A percentile compares a stretch with the other conserved stretches of the same genome.
Evolutionary conservation across 2,113 vertebrate species (phyloP).

Genomic region (Calypte anna): DNA sequence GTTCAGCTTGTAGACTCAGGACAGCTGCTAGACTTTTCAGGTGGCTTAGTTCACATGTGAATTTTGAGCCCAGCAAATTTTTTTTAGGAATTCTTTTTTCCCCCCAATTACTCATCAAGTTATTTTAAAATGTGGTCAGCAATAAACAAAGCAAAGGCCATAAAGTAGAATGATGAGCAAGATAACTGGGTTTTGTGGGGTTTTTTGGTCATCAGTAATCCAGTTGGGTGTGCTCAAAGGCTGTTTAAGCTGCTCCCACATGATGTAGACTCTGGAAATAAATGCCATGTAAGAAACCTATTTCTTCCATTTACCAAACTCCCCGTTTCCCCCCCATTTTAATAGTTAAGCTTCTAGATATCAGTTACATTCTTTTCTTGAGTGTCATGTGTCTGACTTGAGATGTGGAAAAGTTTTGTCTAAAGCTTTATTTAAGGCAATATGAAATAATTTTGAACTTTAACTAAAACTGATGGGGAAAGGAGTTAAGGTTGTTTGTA

Average conservation of each 20-base stretch:
- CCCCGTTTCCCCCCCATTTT: neutral
- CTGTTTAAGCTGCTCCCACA: neutral
- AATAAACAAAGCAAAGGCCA: neutral
- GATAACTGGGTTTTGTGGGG: neutral
- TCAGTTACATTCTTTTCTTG: constrained; percentile 18
- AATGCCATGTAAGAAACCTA: neutral
- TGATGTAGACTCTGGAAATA: neutral
- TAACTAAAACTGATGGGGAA: constrained; percentile 41
- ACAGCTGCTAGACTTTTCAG: constrained; percentile 6
- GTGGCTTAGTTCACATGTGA: neutral
- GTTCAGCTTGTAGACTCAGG: constrained; percentile 24
- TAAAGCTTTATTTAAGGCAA: constrained; percentile 27
- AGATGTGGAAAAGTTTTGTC: constrained; percentile 58
- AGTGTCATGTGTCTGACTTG: neutral
- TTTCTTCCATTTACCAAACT: neutral
- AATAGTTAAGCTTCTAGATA: constrained; percentile 2
- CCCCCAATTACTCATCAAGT: neutral
- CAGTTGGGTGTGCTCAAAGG: neutral
- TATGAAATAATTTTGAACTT: constrained; percentile 32
- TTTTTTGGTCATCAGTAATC: neutral
- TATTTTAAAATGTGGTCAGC: neutral
- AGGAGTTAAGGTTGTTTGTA: constrained; percentile 49
- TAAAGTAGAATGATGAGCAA: neutral
- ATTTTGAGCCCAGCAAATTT: neutral
- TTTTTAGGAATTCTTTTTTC: neutral